Percentiles rank a stretch among this genome's conserved stretches.
Conservation (phyloP, 1,140 invertebrate species). For the Drosophila ercepeae region DNA sequence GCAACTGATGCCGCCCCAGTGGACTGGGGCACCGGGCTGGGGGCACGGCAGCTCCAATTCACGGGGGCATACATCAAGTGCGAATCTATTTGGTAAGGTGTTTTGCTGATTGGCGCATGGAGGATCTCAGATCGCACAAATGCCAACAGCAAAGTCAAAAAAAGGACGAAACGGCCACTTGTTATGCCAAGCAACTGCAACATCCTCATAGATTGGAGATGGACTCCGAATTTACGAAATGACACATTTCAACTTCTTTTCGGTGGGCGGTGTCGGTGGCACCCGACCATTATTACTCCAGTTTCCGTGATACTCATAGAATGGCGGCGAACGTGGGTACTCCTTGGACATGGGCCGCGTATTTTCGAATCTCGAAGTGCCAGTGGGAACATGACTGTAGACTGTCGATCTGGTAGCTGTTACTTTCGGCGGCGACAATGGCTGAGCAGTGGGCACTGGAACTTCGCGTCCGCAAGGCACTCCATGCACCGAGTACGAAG, state of each 20-base stretch:
- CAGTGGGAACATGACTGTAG: conserved; percentile 40
- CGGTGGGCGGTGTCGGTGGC: neutral
- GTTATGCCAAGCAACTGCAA: conserved; percentile 10
- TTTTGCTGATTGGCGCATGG: conserved; percentile 48
- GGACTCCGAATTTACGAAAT: conserved; percentile 52
- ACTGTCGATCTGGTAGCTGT: neutral
- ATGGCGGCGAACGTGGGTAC: conserved; percentile 16
- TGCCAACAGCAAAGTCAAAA: conserved; percentile 54
- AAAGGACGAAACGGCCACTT: conserved; percentile 19
- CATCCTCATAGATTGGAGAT: conserved; percentile 27
- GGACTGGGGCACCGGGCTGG: neutral
- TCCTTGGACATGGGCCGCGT: conserved; percentile 6
- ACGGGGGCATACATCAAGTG: conserved; percentile 15
- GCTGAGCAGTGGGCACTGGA: conserved; percentile 4
- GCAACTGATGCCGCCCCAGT: conserved; percentile 6
- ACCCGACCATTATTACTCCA: neutral
- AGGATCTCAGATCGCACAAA: conserved; percentile 38
- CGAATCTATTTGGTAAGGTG: conserved; percentile 35
- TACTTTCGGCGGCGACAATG: neutral
- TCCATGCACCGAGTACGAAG: too few species aligned
- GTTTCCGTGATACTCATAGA: neutral
- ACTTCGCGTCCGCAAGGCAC: conserved; percentile 12
- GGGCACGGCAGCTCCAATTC: neutral
- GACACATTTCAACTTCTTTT: conserved; percentile 36
- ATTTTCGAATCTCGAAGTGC: conserved; percentile 15